These are phyloP conservation scores for Tribolium castaneum DNA, from an alignment of 1,140 invertebrate species.

Conservation along the genomic window DNA sequence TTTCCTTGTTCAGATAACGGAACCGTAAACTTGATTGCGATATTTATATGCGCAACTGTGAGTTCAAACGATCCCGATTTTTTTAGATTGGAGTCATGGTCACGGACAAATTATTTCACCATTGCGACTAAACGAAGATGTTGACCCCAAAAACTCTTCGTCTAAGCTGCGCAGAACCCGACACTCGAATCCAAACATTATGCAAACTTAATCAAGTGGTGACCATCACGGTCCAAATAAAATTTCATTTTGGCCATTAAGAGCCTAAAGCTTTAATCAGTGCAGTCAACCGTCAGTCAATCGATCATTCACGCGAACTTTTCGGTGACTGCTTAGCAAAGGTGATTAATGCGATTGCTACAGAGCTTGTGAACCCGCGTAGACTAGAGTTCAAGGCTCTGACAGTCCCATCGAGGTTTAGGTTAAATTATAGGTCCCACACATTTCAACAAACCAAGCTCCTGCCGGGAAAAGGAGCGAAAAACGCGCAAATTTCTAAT, in stretches of 20 bases:
- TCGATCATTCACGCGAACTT: constrained; percentile 8
- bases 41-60: constrained; percentile 35
- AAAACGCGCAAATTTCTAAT: not conserved
- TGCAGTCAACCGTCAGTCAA: not conserved
- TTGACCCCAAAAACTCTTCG: constrained; percentile 47
- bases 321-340: constrained; percentile 21
- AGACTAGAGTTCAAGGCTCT: constrained; percentile 36
- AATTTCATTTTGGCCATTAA: not conserved
- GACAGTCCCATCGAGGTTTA: constrained; percentile 12
- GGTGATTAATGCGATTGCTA: constrained; percentile 26
- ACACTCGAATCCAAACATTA: constrained; percentile 1
- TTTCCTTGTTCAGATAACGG: constrained; percentile 41
- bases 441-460: too few species aligned
- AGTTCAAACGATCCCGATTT: constrained; percentile 44
- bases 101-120: constrained; percentile 42
- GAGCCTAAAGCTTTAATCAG: constrained; percentile 12
- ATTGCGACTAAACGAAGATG: constrained; percentile 42
- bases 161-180: constrained; percentile 3
- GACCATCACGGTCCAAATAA: not conserved
- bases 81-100: constrained; percentile 47
- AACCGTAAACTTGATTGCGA: constrained; percentile 41
- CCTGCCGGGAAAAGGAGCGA: not conserved
- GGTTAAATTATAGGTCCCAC: not conserved
- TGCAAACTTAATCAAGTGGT: not conserved
- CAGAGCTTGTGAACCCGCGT: constrained; percentile 35